Conservation (phyloP, 2,113 vertebrate species). For the Orycteropus afer region DNA sequence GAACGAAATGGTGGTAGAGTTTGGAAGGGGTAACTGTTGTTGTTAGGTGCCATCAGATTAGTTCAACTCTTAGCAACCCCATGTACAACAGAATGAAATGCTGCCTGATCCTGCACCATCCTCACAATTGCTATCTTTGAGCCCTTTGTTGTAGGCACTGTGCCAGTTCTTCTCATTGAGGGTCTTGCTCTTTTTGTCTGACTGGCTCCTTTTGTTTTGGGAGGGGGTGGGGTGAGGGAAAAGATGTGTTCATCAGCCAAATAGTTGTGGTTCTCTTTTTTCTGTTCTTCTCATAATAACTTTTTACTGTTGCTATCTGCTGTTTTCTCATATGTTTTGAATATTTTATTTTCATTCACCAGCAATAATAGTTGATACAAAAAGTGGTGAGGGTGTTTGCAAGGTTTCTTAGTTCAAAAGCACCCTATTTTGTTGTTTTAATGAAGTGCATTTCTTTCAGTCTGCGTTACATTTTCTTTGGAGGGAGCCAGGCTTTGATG, state of each 20-base stretch:
- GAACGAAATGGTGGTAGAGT: not conserved
- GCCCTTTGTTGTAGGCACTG: not conserved
- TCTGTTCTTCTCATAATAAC: not conserved
- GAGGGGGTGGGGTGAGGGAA: not conserved
- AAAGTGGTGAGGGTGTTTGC: not conserved
- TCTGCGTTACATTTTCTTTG: not conserved
- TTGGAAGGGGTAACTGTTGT: not conserved
- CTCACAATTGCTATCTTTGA: not conserved
- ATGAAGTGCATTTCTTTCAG: not conserved
- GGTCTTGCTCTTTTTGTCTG: not conserved
- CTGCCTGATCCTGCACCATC: not conserved
- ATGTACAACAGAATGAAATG: not conserved
- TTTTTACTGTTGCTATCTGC: not conserved
- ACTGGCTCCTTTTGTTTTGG: not conserved
- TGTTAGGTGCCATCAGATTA: not conserved
- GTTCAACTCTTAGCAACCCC: not conserved
- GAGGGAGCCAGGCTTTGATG: not conserved
- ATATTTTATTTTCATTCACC: constrained; percentile 5
- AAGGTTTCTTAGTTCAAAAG: constrained; percentile 17
- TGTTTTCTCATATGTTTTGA: constrained; percentile 20
- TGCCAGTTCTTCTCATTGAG: not conserved
- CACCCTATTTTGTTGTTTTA: not conserved
- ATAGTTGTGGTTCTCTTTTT: not conserved
- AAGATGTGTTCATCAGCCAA: not conserved
- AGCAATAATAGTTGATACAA: constrained; percentile 4